These are phyloP conservation scores for Hydrotaea diabolus DNA, from an alignment of 2,888 invertebrate species.

Conservation along the genomic window DNA sequence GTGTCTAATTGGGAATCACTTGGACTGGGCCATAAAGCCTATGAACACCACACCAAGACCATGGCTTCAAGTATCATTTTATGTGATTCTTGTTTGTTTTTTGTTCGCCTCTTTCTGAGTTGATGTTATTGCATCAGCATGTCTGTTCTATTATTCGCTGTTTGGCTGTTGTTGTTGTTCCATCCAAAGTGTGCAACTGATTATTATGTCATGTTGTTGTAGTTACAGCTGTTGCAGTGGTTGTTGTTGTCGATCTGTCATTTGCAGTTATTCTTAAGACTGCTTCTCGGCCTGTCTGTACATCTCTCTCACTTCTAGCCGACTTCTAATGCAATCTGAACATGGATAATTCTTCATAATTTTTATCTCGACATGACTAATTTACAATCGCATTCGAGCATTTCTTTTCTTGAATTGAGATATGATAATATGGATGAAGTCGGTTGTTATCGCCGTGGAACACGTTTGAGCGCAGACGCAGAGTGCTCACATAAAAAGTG, in stretches of 20 bases:
- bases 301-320: not conserved
- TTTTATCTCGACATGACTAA: constrained; percentile 49
- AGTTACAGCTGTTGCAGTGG: not conserved
- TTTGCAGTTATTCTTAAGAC: constrained; percentile 53
- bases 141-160: constrained; percentile 1
- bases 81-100: not conserved
- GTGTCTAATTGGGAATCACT: constrained; percentile 19
- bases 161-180: not conserved
- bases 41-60: too few species aligned
- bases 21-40: not conserved
- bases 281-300: constrained; percentile 30
- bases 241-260: constrained; percentile 51
- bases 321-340: constrained; percentile 2
- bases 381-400: constrained; percentile 38
- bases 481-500: not conserved
- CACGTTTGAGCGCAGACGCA: not conserved
- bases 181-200: constrained; percentile 7
- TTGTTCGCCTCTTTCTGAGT: not conserved
- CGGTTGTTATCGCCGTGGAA: not conserved
- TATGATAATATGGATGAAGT: constrained; percentile 2
- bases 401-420: constrained; percentile 19
- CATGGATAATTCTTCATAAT: constrained; percentile 44
- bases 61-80: not conserved
- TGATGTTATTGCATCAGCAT: constrained; percentile 20
- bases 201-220: constrained; percentile 4